phyloP scores from a whole-genome alignment of 2,797 vertebrate species.

The Cyprinella venusta region DNA sequence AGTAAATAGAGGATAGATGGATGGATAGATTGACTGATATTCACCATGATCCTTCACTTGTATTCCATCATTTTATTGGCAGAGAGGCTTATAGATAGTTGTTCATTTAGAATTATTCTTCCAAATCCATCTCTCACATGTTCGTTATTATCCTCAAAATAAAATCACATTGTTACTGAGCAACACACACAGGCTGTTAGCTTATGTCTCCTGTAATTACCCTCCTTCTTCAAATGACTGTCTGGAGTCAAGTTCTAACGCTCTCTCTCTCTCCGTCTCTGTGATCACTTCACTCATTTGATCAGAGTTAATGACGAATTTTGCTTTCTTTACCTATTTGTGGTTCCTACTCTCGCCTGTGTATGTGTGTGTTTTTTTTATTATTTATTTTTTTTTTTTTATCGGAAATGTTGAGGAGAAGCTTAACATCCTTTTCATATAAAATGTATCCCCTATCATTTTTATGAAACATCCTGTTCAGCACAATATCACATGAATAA shows the following conservation, averaged over 20 bases:
- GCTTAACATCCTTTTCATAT: not conserved
- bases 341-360: conserved; percentile 9
- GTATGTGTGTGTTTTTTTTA: conserved; percentile 29
- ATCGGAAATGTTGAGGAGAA: not conserved
- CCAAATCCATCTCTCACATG: not conserved
- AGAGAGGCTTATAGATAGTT: not conserved
- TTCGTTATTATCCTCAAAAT: conserved; percentile 1
- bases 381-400: too few species aligned
- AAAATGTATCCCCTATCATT: not conserved
- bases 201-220: conserved; percentile 32
- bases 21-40: not conserved
- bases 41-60: not conserved
- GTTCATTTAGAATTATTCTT: not conserved
- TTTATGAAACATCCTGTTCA: conserved; percentile 14
- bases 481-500: not conserved
- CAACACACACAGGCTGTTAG: conserved; percentile 6
- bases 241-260: not conserved
- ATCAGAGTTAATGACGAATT: conserved; percentile 43
- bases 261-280: not conserved
- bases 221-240: conserved; percentile 27
- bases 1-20: not conserved
- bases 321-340: conserved; percentile 17
- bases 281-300: conserved; percentile 32
- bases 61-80: not conserved
- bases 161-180: conserved; percentile 2